Base-by-base conservation (phyloP, 2,888 invertebrate species). In the Mimas tiliae region DNA sequence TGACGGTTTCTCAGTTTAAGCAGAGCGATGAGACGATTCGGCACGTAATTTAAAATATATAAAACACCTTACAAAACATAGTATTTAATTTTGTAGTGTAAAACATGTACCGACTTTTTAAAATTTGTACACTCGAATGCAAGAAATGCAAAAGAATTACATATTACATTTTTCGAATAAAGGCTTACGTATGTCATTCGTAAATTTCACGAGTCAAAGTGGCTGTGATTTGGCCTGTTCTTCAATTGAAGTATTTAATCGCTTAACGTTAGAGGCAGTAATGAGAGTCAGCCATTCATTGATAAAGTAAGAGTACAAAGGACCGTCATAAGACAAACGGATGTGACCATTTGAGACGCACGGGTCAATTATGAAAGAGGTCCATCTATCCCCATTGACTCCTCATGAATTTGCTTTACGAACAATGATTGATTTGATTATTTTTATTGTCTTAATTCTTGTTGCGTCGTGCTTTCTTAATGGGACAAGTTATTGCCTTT, bases 281-380 rank as follows among this genome's bases (percentile, higher is more conserved):
- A 79, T 76, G 79, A 76, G 71, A 73, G 72, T 63, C 70, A 70
- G 68, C 65, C 70, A 76, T 78, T 77, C 70, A 76, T 78, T 77
- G 74, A 79, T 74, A 77, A 83, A 81, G 81, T 80, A 81, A 70
- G 75, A 77, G 81, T 78, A 74, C 73, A 73, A 74, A 70, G 72
- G 77, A 76, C 76, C 74, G 75, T 78, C 74, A 76, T 79, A 82
- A 85, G 83, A 82, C 83, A 84, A 84, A 81, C 92, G 90, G 92
- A 93, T 88, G 89, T 82, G 81, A 75, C 83, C 90, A 81, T 90
- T 91, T 90, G 88, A 88, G 87, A 85, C 80, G 81, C 72, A 85
- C 81, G 77, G 76, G 76, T 83, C 86, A 86, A 90, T 91, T 88
- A 90, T 83, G 83, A 58, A 19, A 12, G 58, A 58, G 58, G 38